Percentiles rank a stretch among this genome's conserved stretches.
These are phyloP conservation scores for Amazona vittata DNA, from an alignment of 2,113 vertebrate species.

Conservation along the genomic window DNA sequence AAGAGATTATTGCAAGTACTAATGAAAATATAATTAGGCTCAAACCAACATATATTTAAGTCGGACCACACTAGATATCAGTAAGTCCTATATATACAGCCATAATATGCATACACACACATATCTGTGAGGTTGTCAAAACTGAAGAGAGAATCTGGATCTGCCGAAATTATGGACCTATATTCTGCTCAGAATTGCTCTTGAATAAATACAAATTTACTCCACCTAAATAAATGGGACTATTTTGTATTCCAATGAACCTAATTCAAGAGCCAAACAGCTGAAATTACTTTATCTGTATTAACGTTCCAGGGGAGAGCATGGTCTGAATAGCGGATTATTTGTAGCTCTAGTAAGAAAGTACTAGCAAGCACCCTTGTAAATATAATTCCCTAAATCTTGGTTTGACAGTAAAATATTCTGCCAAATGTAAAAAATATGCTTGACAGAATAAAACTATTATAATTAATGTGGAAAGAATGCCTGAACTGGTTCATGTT, in stretches of 20 bases:
- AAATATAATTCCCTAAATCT: background rate
- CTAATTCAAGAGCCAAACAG: background rate
- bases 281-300: background rate
- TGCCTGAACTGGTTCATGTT: background rate
- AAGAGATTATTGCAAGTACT: background rate
- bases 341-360: background rate
- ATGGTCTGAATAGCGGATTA: background rate
- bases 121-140: background rate
- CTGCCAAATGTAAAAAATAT: background rate
- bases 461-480: background rate
- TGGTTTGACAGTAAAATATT: background rate
- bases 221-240: background rate
- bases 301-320: background rate
- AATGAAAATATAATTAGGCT: background rate
- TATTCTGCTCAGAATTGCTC: background rate
- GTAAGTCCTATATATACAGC: background rate
- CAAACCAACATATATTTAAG: background rate
- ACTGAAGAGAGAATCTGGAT: background rate
- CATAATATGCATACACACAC: accelerated
- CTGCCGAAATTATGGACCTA: background rate
- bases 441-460: background rate
- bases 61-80: background rate
- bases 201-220: background rate
- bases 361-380: background rate
- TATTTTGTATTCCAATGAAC: background rate